Conservation (phyloP, 23 tunicate genomes). For the Ascidia mentula region DNA sequence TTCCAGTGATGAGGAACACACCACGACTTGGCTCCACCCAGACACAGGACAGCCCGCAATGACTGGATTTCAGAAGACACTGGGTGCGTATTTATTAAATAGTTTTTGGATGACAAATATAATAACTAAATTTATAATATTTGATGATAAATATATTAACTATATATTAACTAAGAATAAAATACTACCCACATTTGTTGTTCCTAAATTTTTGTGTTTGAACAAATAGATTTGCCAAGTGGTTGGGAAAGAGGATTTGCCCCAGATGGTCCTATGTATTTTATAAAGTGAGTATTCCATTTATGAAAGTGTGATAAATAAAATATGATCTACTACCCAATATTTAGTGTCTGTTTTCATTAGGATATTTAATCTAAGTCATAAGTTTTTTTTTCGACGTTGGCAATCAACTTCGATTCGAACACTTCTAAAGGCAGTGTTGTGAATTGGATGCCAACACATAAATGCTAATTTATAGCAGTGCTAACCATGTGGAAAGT, state of each 20-base stretch:
- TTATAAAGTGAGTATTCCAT: conserved; percentile 64
- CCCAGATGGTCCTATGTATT: conserved; percentile 49
- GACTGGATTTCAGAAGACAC: conserved; percentile 49
- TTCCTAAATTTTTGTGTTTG: too few species aligned
- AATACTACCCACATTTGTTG: too few species aligned
- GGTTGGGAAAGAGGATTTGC: conserved; percentile 90
- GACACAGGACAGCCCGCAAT: conserved; percentile 58
- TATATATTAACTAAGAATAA: too few species aligned
- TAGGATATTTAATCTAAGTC: too few species aligned
- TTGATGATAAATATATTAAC: not conserved
- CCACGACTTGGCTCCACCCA: conserved; percentile 90
- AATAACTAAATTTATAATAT: not conserved
- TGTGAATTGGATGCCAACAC: too few species aligned
- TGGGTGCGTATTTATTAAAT: conserved; percentile 26
- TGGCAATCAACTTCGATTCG: too few species aligned
- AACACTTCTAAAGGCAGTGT: too few species aligned
- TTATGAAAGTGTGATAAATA: too few species aligned
- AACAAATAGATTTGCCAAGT: conserved; percentile 73
- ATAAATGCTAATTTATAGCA: not conserved
- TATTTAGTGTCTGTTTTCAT: too few species aligned
- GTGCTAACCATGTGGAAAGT: not conserved
- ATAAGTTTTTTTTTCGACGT: too few species aligned
- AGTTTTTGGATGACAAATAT: not conserved
- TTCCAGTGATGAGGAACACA: conserved; percentile 80
- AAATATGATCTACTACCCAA: too few species aligned